Conservation (phyloP, 2,888 invertebrate genomes). For the Agrotis puta region DNA sequence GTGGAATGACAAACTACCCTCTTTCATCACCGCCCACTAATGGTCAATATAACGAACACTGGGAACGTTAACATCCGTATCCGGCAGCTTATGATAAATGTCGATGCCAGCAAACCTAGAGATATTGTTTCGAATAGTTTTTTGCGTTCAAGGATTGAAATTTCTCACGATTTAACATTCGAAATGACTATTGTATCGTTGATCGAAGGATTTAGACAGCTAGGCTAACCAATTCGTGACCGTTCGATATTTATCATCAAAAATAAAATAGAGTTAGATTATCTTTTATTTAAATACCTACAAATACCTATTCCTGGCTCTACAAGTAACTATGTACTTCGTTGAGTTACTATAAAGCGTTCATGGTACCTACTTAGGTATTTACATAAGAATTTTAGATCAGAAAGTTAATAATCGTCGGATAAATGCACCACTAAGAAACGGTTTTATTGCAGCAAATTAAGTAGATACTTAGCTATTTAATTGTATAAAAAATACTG, state of each 20-base stretch:
- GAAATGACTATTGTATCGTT: slow-evolving; percentile 31
- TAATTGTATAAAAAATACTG: no score
- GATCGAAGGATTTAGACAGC: slow-evolving; percentile 36
- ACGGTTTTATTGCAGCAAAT: no score
- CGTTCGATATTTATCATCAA: slow-evolving; percentile 41
- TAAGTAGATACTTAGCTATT: no score
- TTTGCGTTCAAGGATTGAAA: slow-evolving; percentile 53
- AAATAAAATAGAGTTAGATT: not conserved
- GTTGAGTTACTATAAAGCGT: not conserved
- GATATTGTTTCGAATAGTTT: slow-evolving; percentile 53
- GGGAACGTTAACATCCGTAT: slow-evolving; percentile 70
- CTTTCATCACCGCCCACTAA: slow-evolving; percentile 82
- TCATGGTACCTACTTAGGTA: no score
- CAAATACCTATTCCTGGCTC: not conserved
- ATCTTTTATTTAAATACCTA: not conserved
- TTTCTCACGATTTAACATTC: slow-evolving; percentile 54
- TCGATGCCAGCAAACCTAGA: slow-evolving; percentile 41
- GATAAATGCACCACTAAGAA: no score
- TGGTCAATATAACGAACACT: slow-evolving; percentile 72
- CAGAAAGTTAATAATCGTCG: no score
- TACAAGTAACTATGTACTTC: not conserved
- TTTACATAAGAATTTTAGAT: no score
- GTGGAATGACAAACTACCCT: slow-evolving; percentile 83
- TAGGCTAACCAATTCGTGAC: slow-evolving; percentile 48
- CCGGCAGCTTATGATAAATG: slow-evolving; percentile 67